Conservation (phyloP, 2,797 vertebrate genomes). For the Bradypodion pumilum region DNA sequence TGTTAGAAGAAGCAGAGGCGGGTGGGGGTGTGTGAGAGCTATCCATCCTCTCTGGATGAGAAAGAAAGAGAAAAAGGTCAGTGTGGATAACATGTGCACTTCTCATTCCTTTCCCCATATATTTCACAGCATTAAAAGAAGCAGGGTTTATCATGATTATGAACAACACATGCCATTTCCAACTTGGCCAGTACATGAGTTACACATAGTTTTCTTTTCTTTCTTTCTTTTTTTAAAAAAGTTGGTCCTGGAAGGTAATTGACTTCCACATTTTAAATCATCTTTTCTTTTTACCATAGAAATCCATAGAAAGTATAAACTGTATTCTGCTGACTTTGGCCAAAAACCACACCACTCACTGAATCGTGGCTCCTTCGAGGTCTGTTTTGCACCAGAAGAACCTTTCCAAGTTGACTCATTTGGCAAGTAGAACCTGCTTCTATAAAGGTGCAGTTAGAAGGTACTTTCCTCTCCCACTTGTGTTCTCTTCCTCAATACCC, state of each 20-base stretch:
- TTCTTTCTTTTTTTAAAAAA: neutral
- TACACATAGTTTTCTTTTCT: neutral
- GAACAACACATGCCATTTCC: neutral
- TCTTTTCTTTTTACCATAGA: neutral
- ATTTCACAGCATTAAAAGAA: conserved; percentile 8
- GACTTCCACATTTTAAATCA: neutral
- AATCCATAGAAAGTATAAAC: no score
- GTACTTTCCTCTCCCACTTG: accelerated
- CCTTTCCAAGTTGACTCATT: no score
- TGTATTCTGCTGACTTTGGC: no score
- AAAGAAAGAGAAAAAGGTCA: neutral
- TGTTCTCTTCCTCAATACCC: neutral
- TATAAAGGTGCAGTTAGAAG: no score
- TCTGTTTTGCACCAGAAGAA: no score
- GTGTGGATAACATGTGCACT: conserved; percentile 5
- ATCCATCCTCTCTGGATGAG: neutral
- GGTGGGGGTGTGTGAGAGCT: conserved; percentile 24
- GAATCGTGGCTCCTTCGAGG: no score
- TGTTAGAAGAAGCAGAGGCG: conserved; percentile 27
- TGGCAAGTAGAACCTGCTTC: no score
- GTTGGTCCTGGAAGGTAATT: neutral
- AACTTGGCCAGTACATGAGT: neutral
- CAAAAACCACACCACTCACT: no score
- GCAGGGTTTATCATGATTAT: neutral
- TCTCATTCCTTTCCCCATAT: accelerated